Percentiles rank a stretch among this genome's conserved stretches.
phyloP scores from a whole-genome alignment of 2,888 invertebrate species.

The Alentia gelatinosa region DNA sequence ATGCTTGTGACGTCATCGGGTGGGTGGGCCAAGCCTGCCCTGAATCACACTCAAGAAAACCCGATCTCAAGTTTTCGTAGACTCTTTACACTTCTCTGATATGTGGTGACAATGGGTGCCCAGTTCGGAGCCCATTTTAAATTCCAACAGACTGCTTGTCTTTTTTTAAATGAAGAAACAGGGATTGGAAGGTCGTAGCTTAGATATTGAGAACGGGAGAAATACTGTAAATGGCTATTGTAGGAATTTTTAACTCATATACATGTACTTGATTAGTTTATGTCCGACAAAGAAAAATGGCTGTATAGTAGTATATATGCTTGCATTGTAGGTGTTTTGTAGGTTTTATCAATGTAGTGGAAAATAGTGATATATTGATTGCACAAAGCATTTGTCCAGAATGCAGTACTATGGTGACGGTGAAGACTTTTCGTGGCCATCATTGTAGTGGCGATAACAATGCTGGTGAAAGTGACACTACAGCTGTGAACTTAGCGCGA shows the following conservation, averaged over 20 bases:
- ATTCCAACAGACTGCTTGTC: background rate
- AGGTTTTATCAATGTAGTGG: slow-evolving; percentile 34
- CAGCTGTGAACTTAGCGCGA: slow-evolving; percentile 51
- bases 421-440: background rate
- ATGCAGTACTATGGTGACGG: background rate
- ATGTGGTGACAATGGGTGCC: slow-evolving; percentile 7
- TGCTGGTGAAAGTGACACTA: slow-evolving; percentile 30
- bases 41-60: background rate
- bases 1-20: background rate
- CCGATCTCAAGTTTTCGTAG: background rate
- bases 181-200: slow-evolving; percentile 1
- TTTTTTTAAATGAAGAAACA: background rate
- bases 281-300: slow-evolving; percentile 44
- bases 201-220: background rate
- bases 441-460: background rate
- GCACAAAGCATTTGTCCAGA: slow-evolving; percentile 22
- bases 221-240: slow-evolving; percentile 39
- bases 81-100: background rate
- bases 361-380: slow-evolving; percentile 47
- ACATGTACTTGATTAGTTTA: slow-evolving; percentile 50
- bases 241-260: slow-evolving; percentile 51
- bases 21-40: background rate
- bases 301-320: slow-evolving; percentile 48
- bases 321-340: slow-evolving; percentile 31
- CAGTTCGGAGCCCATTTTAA: background rate